These are phyloP conservation scores for Solea solea DNA, from an alignment of 2,113 vertebrate species.

Conservation along the genomic window DNA sequence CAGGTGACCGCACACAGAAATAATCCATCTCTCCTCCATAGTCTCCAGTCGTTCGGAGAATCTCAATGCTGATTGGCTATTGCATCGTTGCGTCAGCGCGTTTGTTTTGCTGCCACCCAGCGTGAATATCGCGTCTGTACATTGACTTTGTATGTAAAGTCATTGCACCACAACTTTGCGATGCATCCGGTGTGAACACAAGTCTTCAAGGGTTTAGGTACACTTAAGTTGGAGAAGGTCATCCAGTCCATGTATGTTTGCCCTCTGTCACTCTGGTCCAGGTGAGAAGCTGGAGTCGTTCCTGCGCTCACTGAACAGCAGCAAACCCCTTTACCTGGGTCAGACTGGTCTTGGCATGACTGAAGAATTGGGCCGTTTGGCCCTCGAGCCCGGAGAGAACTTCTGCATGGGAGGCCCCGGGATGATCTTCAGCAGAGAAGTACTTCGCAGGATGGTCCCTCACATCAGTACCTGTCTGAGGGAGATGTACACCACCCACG, in stretches of 20 bases:
- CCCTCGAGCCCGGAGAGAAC: conserved; percentile 89
- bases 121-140: too few species aligned
- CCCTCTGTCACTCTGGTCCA: conserved; percentile 2
- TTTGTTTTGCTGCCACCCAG: too few species aligned
- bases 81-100: too few species aligned
- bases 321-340: conserved; percentile 88
- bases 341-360: conserved; percentile 87
- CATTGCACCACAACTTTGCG: too few species aligned
- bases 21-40: too few species aligned
- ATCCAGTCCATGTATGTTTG: too few species aligned
- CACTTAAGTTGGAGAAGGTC: not conserved
- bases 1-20: too few species aligned
- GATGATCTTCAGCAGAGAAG: conserved; percentile 89
- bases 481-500: conserved; percentile 90
- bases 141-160: too few species aligned
- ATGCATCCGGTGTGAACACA: too few species aligned
- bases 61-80: too few species aligned
- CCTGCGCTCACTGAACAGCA: conserved; percentile 91
- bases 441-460: conserved; percentile 87
- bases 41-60: too few species aligned
- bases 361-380: conserved; percentile 87
- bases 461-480: conserved; percentile 86
- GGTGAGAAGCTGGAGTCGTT: conserved; percentile 90
- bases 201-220: not conserved
- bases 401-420: conserved; percentile 92